phyloP scores from a whole-genome alignment of 2,797 vertebrate species.

The Periophthalmus magnuspinnatus region DNA sequence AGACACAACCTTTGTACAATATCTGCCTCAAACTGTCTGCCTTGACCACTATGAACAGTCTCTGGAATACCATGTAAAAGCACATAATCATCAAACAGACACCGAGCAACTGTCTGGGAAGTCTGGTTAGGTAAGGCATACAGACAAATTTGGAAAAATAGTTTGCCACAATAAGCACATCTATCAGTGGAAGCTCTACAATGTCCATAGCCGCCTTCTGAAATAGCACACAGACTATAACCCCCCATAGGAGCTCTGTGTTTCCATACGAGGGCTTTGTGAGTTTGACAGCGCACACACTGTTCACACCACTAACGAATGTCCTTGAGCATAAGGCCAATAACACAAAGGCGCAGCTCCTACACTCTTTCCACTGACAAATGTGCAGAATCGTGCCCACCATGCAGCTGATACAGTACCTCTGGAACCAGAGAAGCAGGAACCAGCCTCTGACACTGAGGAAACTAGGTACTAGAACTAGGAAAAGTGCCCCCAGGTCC shows the following conservation, averaged over 20 bases:
- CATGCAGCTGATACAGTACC: slow-evolving; percentile 21
- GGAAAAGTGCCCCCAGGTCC: no score
- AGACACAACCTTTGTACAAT: slow-evolving; percentile 30
- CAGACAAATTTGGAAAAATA: no score
- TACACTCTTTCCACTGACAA: slow-evolving; percentile 6
- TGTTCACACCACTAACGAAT: slow-evolving; percentile 29
- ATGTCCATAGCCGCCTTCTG: not conserved
- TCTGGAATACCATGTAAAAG: slow-evolving; percentile 29
- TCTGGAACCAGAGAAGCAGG: slow-evolving; percentile 15
- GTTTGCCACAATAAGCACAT: no score
- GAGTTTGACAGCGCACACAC: slow-evolving; percentile 27
- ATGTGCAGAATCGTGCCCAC: not conserved
- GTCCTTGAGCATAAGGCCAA: slow-evolving; percentile 19
- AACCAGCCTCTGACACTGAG: slow-evolving; percentile 2
- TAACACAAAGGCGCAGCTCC: not conserved
- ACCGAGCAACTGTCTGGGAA: slow-evolving; percentile 11
- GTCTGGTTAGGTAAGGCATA: no score
- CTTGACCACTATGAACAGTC: slow-evolving; percentile 43
- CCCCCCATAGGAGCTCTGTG: slow-evolving; percentile 12
- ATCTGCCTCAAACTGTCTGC: slow-evolving; percentile 37
- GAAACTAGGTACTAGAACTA: no score
- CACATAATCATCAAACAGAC: slow-evolving; percentile 58
- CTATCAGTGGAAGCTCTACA: not conserved
- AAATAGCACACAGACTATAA: not conserved
- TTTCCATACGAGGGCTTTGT: not conserved